A percentile compares a stretch with the other conserved stretches of the same genome.
Conservation (phyloP, 2,797 vertebrate genomes). For the Helarctos malayanus region DNA sequence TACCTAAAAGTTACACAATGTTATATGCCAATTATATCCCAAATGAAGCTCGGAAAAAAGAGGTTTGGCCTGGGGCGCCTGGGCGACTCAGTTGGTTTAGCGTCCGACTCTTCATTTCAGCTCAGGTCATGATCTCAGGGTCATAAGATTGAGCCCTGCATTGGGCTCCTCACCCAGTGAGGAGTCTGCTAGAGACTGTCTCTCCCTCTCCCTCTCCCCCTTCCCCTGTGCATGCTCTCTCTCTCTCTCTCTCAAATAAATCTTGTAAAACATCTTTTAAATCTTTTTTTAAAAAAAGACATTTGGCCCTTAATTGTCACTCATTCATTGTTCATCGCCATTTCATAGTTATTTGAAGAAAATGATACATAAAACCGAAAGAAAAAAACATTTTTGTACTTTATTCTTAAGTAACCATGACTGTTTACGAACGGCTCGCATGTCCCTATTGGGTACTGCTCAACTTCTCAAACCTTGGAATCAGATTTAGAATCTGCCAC, state of each 20-base stretch:
- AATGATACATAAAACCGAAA: background rate
- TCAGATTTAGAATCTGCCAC: background rate
- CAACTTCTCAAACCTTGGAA: background rate
- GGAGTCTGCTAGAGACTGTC: background rate
- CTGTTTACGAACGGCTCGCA: fast-evolving
- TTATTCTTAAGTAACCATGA: background rate
- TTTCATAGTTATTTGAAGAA: background rate
- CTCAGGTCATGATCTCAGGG: background rate
- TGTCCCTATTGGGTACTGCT: background rate
- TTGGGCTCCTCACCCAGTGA: background rate
- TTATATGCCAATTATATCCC: too few species aligned
- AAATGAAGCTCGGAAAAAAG: background rate
- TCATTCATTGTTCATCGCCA: background rate
- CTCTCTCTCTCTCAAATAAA: background rate
- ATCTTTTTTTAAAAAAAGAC: background rate
- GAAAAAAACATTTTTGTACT: background rate
- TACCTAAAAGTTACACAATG: background rate
- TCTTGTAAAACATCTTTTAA: background rate
- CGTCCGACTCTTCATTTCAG: background rate
- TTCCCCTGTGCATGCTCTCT: fast-evolving
- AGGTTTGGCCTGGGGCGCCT: background rate
- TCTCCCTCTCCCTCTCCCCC: background rate
- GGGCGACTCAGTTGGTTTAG: background rate
- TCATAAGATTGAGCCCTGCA: background rate
- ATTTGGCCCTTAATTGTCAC: background rate